Conservation (phyloP, 2,888 invertebrate genomes). For the Sminthurinus aureus region DNA sequence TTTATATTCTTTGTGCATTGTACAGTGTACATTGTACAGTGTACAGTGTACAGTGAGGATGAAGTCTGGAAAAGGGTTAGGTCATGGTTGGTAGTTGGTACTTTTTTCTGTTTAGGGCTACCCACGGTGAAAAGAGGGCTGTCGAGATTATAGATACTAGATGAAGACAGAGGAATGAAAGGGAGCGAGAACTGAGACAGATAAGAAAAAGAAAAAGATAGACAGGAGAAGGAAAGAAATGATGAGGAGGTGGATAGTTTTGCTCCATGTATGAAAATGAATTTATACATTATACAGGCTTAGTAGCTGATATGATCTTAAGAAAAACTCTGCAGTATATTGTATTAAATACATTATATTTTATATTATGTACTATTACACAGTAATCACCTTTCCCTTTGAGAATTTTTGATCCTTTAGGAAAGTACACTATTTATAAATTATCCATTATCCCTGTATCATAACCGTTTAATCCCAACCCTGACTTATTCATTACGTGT, state of each 20-base stretch:
- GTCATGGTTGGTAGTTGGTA: slow-evolving; percentile 38
- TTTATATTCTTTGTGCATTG: too few species aligned
- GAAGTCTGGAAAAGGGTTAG: slow-evolving; percentile 31
- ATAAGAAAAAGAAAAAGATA: slow-evolving; percentile 12
- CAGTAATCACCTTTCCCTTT: neutral
- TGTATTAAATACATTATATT: neutral
- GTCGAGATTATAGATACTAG: neutral
- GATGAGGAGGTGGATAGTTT: neutral
- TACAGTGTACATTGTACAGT: too few species aligned
- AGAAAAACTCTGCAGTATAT: neutral
- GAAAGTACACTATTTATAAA: neutral
- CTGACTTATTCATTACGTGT: neutral
- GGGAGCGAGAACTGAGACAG: too few species aligned
- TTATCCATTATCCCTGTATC: neutral
- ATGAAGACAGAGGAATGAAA: neutral
- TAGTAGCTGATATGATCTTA: too few species aligned
- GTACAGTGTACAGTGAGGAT: slow-evolving; percentile 16
- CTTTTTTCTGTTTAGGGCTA: slow-evolving; percentile 26
- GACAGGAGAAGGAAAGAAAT: slow-evolving; percentile 19
- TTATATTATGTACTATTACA: neutral
- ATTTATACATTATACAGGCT: too few species aligned
- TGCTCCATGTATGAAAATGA: slow-evolving; percentile 1
- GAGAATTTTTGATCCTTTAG: neutral
- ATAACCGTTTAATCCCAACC: too few species aligned
- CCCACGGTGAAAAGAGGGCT: slow-evolving; percentile 32